Conservation (phyloP, 2,113 vertebrate genomes). For the Heterochromis multidens region DNA sequence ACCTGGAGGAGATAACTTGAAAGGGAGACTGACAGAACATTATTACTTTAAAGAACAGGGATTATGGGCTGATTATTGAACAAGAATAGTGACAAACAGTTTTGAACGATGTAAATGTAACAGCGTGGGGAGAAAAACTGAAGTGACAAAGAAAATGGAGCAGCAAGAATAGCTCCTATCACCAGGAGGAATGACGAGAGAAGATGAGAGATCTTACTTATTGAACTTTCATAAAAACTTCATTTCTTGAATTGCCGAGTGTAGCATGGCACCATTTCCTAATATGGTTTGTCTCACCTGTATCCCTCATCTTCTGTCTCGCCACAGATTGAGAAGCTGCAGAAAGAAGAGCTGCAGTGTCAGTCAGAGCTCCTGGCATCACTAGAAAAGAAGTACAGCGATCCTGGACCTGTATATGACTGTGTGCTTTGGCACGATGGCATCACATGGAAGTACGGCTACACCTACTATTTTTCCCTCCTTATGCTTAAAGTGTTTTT, state of each 20-base stretch:
- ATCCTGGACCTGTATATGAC: conserved; percentile 96
- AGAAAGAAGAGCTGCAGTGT: conserved; percentile 93
- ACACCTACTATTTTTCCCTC: background rate
- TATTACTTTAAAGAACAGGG: background rate
- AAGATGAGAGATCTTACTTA: background rate
- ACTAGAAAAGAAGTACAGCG: conserved; percentile 96
- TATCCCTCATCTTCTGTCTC: background rate
- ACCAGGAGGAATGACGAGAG: background rate
- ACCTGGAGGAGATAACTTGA: background rate
- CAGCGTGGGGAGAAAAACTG: no score
- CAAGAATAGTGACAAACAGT: background rate
- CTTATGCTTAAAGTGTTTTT: background rate
- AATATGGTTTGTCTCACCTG: background rate
- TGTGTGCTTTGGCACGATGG: conserved; percentile 95
- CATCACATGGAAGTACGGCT: conserved; percentile 85
- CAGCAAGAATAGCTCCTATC: background rate
- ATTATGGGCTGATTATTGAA: background rate
- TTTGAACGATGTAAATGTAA: background rate
- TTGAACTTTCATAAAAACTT: background rate
- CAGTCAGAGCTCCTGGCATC: conserved; percentile 90
- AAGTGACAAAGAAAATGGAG: background rate
- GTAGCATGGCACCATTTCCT: background rate
- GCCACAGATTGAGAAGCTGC: conserved; percentile 84
- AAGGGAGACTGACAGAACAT: background rate
- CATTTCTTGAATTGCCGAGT: background rate